A percentile compares a stretch with the other conserved stretches of the same genome.
Evolutionary conservation across 2,888 invertebrate genomes (phyloP).

Genomic region (Troilus luridus): DNA sequence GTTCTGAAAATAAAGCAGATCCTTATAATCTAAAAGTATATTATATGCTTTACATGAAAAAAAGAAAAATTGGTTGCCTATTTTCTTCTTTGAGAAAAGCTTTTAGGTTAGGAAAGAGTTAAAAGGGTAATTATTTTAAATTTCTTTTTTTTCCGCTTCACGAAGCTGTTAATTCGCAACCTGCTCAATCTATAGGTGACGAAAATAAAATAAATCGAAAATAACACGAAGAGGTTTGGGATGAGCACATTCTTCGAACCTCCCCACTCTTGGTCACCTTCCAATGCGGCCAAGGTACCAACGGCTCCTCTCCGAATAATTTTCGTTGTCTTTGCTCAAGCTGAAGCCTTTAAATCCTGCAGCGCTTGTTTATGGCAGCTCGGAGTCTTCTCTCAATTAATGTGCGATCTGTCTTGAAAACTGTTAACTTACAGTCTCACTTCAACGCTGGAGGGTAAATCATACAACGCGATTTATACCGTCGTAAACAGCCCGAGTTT

Average conservation of each 20-base stretch:
- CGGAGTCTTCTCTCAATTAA: neutral
- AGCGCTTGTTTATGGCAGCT: neutral
- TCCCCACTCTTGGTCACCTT: neutral
- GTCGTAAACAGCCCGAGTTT: neutral
- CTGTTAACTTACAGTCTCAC: neutral
- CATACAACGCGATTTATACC: neutral
- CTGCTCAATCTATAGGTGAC: neutral
- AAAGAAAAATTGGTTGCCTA: neutral
- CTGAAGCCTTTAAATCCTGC: neutral
- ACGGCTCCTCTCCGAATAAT: neutral
- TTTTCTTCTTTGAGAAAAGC: neutral
- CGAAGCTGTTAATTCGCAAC: neutral
- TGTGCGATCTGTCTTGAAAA: neutral
- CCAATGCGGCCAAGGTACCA: conserved; percentile 39
- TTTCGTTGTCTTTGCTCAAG: neutral
- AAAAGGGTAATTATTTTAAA: conserved; percentile 6
- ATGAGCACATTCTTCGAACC: neutral
- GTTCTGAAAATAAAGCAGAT: neutral
- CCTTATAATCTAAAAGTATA: neutral
- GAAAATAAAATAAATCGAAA: neutral
- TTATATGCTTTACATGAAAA: neutral
- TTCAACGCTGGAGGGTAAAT: neutral
- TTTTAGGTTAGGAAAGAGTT: neutral
- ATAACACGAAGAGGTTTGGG: neutral
- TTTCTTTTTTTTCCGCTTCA: neutral